phyloP scores from a whole-genome alignment of 2,113 vertebrate genomes.

The Regulus satrapa region DNA sequence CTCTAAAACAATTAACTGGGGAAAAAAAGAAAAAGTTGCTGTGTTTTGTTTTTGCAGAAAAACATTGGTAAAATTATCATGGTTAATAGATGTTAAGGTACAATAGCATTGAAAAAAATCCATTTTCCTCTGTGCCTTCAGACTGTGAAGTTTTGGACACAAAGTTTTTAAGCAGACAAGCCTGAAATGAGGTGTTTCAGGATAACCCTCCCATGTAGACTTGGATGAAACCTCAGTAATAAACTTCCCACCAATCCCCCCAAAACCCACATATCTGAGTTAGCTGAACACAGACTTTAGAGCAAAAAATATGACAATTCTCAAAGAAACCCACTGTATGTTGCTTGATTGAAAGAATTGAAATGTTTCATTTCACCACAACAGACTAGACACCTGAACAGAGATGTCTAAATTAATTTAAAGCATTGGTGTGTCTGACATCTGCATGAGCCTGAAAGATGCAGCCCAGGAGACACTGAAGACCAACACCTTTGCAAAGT shows the following conservation, averaged over 20 bases:
- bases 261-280: not conserved
- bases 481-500: not conserved
- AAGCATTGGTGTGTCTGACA: not conserved
- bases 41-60: not conserved
- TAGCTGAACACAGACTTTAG: not conserved
- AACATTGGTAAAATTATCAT: not conserved
- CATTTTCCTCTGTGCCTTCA: not conserved
- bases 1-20: not conserved
- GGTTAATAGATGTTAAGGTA: not conserved
- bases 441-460: not conserved
- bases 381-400: not conserved
- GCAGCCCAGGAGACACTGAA: not conserved
- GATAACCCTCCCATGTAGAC: not conserved
- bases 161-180: not conserved
- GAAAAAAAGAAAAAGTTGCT: not conserved
- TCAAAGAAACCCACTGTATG: not conserved
- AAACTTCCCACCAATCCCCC: not conserved
- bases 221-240: accelerated
- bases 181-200: not conserved
- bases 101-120: not conserved
- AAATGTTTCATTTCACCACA: not conserved
- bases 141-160: not conserved
- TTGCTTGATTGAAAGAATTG: not conserved
- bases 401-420: not conserved
- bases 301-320: not conserved